Conservation (phyloP, 2,113 vertebrate species). For the Bolborhynchus lineola region DNA sequence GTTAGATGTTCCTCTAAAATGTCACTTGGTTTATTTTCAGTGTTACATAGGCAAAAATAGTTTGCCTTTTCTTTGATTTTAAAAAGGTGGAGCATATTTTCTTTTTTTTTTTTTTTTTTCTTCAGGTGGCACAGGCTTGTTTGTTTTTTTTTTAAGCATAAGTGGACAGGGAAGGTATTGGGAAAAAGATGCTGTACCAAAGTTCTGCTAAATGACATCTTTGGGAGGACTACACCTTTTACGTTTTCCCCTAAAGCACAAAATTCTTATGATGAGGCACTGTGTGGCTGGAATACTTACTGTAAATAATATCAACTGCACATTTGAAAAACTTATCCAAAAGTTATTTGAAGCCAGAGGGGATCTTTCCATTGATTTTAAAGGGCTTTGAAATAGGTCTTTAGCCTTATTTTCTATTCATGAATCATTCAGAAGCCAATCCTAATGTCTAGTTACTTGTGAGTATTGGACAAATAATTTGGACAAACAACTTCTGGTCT, state of each 20-base stretch:
- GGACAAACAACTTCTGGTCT: constrained; percentile 5
- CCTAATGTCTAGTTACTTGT: background rate
- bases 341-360: background rate
- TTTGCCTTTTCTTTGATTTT: background rate
- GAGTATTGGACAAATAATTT: constrained; percentile 19
- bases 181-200: background rate
- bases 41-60: background rate
- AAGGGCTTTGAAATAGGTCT: background rate
- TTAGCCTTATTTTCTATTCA: constrained; percentile 10
- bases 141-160: background rate
- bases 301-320: background rate
- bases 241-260: background rate
- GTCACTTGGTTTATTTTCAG: background rate
- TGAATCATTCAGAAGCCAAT: constrained; percentile 42
- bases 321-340: background rate
- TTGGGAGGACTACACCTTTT: background rate
- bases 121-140: rapidly evolving
- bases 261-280: background rate
- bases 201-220: background rate
- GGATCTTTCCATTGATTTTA: constrained; percentile 31
- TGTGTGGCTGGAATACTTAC: background rate
- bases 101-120: background rate
- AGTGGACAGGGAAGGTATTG: background rate
- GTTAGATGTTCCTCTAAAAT: background rate
- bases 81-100: background rate